Evolutionary conservation across 1,140 invertebrate species (phyloP), one percentile per base, ranked within the genome.

Genomic region (Drosophila arawakana): DNA sequence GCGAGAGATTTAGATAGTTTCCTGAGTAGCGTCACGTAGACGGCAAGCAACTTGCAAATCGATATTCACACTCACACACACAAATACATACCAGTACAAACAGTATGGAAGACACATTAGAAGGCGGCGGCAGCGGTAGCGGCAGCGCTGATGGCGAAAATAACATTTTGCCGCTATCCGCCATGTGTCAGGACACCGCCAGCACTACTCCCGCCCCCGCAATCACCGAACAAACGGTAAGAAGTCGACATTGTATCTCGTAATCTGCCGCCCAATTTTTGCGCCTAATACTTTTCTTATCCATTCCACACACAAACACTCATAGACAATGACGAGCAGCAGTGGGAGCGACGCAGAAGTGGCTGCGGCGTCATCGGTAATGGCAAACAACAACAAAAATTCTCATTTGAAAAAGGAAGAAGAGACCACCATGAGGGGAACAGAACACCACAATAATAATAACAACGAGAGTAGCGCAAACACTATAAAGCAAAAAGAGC

Each of bases 1-100:
- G 52, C 72, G 66, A 70, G 52, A 61, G 67, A 62, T 58, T 62
- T 49, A 74, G 72, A 70, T 74, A 70, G 61, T 61, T 86, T 82
- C 75, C 82, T 85, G 82, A 79, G 72, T 68, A 69, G 82, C 83
- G 84, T 88, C 83, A 88, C 83, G 83, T 88, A 88, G 84, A 78
- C 81, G 78, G 67, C 76, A 76, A 71, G 52, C 80, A 66, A 61
- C 52, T 74, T 74, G 72, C 72, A 74, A 74, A 88, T 88, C 83
- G 77, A 88, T 88, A 88, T 83, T 89, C 84, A 77, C 74, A 73
- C 62, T 52, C 62, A 76, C 68, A 65, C 60, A 61, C 47, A 65
- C 41, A 61, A 30, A 15, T 25, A 76, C 70, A 78, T 80, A 82
- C 60, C 10, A 72, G 55, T 72, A 34, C 68, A 76, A 68, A 59